Evolutionary conservation across 2,113 vertebrate species (phyloP).

Genomic region (Ailuropoda melanoleuca): DNA sequence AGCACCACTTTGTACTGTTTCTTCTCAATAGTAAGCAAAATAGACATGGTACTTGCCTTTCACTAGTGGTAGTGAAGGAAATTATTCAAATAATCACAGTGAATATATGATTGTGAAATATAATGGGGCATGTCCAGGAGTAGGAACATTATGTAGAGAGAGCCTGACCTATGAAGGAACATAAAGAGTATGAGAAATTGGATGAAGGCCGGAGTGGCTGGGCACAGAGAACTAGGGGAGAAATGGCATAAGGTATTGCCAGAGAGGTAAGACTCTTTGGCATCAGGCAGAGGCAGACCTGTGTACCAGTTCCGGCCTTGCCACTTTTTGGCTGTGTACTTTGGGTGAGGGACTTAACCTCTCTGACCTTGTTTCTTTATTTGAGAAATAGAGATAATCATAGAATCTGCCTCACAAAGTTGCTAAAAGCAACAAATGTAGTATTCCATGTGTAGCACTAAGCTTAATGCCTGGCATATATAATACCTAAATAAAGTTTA

Average conservation of each 20-base stretch:
- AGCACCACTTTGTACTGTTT: neutral
- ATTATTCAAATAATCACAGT: neutral
- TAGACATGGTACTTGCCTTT: neutral
- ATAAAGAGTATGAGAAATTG: neutral
- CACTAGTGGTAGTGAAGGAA: neutral
- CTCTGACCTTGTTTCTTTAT: neutral
- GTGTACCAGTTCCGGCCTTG: neutral
- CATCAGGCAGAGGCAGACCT: neutral
- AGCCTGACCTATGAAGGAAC: neutral
- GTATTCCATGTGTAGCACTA: neutral
- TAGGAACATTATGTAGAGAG: neutral
- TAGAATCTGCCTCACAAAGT: neutral
- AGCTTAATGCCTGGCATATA: neutral
- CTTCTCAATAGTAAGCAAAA: neutral
- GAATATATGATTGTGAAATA: neutral
- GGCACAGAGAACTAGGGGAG: neutral
- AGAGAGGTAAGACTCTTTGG: neutral
- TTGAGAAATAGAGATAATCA: neutral
- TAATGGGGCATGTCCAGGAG: neutral
- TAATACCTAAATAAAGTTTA: neutral
- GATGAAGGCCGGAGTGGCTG: neutral
- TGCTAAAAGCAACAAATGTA: slow-evolving; percentile 12
- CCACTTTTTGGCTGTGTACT: neutral
- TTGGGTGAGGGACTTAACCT: neutral
- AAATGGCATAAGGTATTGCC: neutral